Evolutionary conservation across 2,888 invertebrate species (phyloP), one percentile per base, ranked within the genome.

Genomic region (Pseudanteris insignis): DNA sequence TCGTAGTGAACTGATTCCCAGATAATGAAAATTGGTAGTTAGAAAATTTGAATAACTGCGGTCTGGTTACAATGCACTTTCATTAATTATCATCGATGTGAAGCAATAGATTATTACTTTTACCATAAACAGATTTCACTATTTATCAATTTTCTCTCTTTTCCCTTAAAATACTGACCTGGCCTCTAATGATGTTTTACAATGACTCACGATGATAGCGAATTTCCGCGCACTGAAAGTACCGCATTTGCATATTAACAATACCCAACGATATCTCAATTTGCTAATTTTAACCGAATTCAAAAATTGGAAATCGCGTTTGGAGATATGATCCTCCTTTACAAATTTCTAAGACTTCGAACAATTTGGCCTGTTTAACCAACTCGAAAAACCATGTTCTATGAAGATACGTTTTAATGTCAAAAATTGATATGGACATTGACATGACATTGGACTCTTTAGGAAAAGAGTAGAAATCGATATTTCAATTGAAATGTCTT

Each of bases 151-250:
- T 5, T 12, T 36, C 10, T 28, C n/a, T n/a, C 15, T 36, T 37
- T 34, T 41, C 50, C 18, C 29, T 30, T 8, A 30, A 30, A 9
- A 15, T 28, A 41, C 11, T 24, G 29, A 33, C 28, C 10, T 51
- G 50, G 34, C 34, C 41, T 34, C 41, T 9, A 51, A 51, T 41
- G 33, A 26, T n/a, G 33, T 34, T 34, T 29, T 28, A 41, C 41
- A 41, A 34, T 51, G 34, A 34, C 3, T 40, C 40, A 4, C 18
- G 7, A 9, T 15, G 15, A 40, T 34, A 51, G 33, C 18, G 25
- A 51, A 40, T 15, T 25, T 34, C 9, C 15, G 15, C 24, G 10
- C 14, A 48, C 15, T 11, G 34, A 32, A 51, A 51, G 33, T 50
- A 13, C 8, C 50, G 33, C 9, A 9, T 50, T 50, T 26, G 40